Conservation (phyloP, 2,113 vertebrate species). For the Hydrochoerus hydrochaeris region DNA sequence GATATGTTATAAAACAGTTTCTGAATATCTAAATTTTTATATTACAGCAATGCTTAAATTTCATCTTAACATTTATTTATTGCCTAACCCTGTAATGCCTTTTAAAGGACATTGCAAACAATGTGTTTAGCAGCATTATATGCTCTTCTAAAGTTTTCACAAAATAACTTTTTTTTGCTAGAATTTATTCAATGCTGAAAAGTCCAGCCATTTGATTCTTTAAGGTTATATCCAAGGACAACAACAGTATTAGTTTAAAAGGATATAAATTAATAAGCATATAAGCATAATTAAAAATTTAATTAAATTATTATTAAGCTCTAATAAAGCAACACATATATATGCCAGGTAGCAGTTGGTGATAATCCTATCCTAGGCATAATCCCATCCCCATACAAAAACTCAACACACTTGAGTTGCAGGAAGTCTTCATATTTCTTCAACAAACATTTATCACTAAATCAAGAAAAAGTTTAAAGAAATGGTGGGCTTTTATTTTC, state of each 20-base stretch:
- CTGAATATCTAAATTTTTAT: conserved; percentile 15
- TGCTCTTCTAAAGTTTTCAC: conserved; percentile 42
- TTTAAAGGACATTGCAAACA: neutral
- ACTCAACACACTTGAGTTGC: neutral
- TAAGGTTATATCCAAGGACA: neutral
- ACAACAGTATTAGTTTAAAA: neutral
- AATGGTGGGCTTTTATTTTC: neutral
- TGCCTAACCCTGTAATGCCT: neutral
- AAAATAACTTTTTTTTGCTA: neutral
- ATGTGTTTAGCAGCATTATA: neutral
- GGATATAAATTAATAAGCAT: neutral
- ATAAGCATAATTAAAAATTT: neutral
- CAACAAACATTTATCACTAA: neutral
- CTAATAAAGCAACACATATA: neutral
- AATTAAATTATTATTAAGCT: neutral
- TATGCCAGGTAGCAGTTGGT: neutral
- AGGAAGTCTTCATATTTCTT: neutral
- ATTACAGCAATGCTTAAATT: conserved; percentile 7
- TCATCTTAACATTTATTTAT: neutral
- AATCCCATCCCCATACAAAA: neutral
- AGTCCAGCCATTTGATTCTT: neutral
- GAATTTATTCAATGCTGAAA: neutral
- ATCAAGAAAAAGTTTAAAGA: neutral
- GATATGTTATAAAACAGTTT: neutral
- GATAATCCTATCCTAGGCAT: neutral